A percentile compares a stretch with the other conserved stretches of the same genome.
phyloP scores from a whole-genome alignment of 2,113 vertebrate genomes.

The Eptatretus burgeri region DNA sequence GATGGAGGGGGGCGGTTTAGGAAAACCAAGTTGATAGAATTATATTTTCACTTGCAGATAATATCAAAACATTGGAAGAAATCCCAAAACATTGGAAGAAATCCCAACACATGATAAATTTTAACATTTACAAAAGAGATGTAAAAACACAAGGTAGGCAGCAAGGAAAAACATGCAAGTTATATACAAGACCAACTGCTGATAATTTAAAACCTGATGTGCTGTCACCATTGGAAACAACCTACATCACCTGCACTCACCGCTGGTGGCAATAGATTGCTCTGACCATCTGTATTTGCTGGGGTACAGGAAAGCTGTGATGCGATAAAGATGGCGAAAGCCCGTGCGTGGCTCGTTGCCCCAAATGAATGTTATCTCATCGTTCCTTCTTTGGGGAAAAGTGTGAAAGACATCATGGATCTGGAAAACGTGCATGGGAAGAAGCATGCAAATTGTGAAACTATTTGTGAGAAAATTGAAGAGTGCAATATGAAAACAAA shows the following conservation, averaged over 20 bases:
- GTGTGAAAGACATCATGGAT: constrained; percentile 88
- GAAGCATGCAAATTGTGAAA: constrained; percentile 8
- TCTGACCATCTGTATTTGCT: constrained; percentile 33
- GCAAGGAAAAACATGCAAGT: too few relatives aligned
- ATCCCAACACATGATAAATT: too few relatives aligned
- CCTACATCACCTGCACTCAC: constrained; percentile 15
- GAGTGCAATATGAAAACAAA: constrained; percentile 8
- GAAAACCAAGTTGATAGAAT: too few relatives aligned
- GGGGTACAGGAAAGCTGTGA: constrained; percentile 32
- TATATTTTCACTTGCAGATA: not conserved
- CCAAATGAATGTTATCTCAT: constrained; percentile 56
- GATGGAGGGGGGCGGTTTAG: too few relatives aligned
- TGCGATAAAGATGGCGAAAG: constrained; percentile 69
- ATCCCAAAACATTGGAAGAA: not conserved
- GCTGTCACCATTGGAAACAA: too few relatives aligned
- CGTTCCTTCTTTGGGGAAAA: constrained; percentile 42
- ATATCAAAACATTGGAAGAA: constrained; percentile 4
- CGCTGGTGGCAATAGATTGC: constrained; percentile 27
- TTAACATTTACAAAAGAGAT: too few relatives aligned
- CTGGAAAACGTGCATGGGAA: constrained; percentile 18
- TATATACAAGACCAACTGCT: too few relatives aligned
- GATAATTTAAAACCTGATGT: too few relatives aligned
- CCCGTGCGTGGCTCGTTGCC: constrained; percentile 66
- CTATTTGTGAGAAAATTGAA: constrained; percentile 5
- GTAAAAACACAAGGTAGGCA: too few relatives aligned